Base-by-base conservation (phyloP, 1,140 invertebrate species). In the Macrotrachela quadricornifera region DNA sequence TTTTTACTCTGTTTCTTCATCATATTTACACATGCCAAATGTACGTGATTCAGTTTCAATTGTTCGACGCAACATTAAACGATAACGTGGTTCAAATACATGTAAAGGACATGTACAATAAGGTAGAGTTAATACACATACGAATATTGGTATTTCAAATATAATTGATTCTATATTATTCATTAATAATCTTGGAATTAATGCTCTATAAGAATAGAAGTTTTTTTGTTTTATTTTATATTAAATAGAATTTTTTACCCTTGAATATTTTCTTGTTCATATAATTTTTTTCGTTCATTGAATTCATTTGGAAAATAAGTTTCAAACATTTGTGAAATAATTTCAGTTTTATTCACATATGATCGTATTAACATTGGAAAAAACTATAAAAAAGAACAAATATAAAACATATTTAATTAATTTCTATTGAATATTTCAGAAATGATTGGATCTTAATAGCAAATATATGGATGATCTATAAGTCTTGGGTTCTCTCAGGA, bases 101-200 rank as follows among this genome's bases (percentile, higher is more conserved):
- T 85, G 85, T 14, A 92, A 71, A 0, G 85, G 85, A 68, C 85
- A 91, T 0, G 83, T 78, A 14, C 90, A 78, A 15, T 74, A 76
- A 1, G 86, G 85, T 61, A 80, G 86, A 12, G 81, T 81, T n/a
- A 83, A 78, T 1, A 83, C 86, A 65, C 85, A 90, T 1, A 88
- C 79, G 64, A 90, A 88, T 9, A 91, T 78, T 1, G 85, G 82
- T 41, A 90, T 77, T 59, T 81, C 67, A 30, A 30, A 30, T 2
- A 30, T 30, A 4, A 30, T 30, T 30, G 21, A 30, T 30, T 30
- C 21, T 8, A 8, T 30, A 30, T 8, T 30, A 30, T 30, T 30
- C 8, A 8, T 2, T 30, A 30, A 30, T 8, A 30, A 30, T 8
- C 8, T 30, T 30, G 21, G 21, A 30, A 30, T 30, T 30, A 30